Base-by-base conservation (phyloP, 2,113 vertebrate genomes). In the Melanerpes formicivorus region DNA sequence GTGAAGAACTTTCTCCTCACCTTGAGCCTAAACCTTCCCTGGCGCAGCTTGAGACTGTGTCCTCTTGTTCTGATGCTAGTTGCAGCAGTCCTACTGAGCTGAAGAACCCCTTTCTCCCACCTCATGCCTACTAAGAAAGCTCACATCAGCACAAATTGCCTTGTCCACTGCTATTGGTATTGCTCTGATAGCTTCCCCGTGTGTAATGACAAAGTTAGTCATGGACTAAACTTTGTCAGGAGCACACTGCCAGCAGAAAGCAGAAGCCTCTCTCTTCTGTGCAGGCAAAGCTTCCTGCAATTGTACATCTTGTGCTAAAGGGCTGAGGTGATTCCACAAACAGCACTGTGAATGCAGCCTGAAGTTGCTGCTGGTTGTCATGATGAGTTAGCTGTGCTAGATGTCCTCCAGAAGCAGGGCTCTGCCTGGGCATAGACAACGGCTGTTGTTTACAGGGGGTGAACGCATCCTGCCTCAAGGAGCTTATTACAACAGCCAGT, bases 311-410 rank as follows among this genome's bases (percentile, higher is more conserved):
- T 84, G 65, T 72, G 92, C 92, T 84, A 54, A 90, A 88, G 62
- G 85, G 88, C 80, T 78, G 85, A 87, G 83, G 76, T 93, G 90
- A 78, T 71, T 48, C 77, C 63, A 83, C 86, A 90, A 95, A 86
- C 93, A 90, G 90, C 92, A 78, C 88, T 50, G 32, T 84, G 88
- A 84, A 93, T 93, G 92, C 90, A 93, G 90, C 77, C 92, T 90
- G 65, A 91, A 95, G 90, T 95, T 96, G 90, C 88, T 94, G 90
- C 83, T 94, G 80, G 92, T 93, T 95, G 95, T 93, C 95, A 95
- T 1, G 90, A 93, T 62, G 88, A 80, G 90, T 95, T 96, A 96
- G 90, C 64, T 94, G 95, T 93, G 90, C 90, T 91, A 94, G 82
- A 80, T 78, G 93, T 94, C 85, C 91, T 83, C 87, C 93, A 93